These are phyloP conservation scores for Ailurus styani DNA, from an alignment of 2,113 vertebrate species.

Conservation along the genomic window DNA sequence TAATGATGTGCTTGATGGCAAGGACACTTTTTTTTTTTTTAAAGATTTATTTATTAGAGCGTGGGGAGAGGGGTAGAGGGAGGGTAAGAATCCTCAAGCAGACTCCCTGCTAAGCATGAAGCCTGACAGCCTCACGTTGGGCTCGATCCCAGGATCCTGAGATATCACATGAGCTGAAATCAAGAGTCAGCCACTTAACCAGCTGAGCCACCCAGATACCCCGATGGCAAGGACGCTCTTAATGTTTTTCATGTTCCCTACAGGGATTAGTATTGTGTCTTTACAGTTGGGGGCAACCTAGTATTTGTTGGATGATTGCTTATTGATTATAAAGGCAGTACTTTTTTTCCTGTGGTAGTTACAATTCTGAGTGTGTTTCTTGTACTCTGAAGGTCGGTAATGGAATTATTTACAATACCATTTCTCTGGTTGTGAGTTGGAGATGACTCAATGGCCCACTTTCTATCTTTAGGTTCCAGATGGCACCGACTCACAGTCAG, in stretches of 20 bases:
- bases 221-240: neutral
- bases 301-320: neutral
- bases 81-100: neutral
- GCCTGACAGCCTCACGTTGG: neutral
- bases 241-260: neutral
- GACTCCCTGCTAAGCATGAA: neutral
- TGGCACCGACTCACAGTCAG: constrained; percentile 77
- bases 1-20: neutral
- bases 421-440: constrained; percentile 37
- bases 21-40: neutral
- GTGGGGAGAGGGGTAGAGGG: neutral
- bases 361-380: neutral
- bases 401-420: neutral
- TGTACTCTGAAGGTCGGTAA: constrained; percentile 16
- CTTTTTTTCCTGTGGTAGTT: neutral
- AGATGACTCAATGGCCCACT: constrained; percentile 54
- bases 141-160: neutral
- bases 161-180: neutral
- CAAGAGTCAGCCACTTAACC: neutral
- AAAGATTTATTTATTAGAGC: neutral
- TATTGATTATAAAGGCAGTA: neutral
- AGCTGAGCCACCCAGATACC: neutral
- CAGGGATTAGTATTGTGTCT: neutral
- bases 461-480: constrained; percentile 78
- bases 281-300: neutral